These are phyloP conservation scores for Macquaria ambigua DNA, from an alignment of 2,113 vertebrate species.

Conservation along the genomic window DNA sequence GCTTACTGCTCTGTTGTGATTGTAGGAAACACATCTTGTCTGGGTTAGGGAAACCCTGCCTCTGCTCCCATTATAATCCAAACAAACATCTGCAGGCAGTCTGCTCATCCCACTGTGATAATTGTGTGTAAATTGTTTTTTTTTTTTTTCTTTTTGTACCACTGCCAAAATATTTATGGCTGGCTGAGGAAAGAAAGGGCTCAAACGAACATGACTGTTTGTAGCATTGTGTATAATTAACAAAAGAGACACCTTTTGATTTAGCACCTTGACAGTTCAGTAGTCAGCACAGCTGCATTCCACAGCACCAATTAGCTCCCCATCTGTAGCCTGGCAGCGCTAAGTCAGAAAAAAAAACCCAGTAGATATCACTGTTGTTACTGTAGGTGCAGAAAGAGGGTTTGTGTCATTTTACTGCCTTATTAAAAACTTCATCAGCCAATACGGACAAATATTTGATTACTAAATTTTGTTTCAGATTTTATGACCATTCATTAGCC, in stretches of 20 bases:
- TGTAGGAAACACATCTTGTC: slow-evolving; percentile 59
- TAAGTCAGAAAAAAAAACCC: background rate
- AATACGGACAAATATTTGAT: background rate
- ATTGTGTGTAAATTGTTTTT: slow-evolving; percentile 83
- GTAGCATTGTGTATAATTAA: slow-evolving; percentile 85
- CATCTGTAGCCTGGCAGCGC: slow-evolving; percentile 77
- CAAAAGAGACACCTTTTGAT: slow-evolving; percentile 80
- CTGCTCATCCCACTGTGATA: slow-evolving; percentile 80
- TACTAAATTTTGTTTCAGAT: background rate
- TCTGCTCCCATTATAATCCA: slow-evolving; percentile 71
- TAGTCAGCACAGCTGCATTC: slow-evolving; percentile 78
- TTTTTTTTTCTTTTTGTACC: slow-evolving; percentile 65
- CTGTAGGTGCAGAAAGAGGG: slow-evolving; percentile 48
- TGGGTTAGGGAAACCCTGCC: slow-evolving; percentile 57
- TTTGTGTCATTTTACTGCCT: slow-evolving; percentile 33
- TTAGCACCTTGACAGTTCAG: slow-evolving; percentile 77
- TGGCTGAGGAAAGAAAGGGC: slow-evolving; percentile 65
- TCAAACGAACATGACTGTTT: slow-evolving; percentile 75
- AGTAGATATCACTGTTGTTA: slow-evolving; percentile 52
- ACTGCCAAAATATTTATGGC: slow-evolving; percentile 79
- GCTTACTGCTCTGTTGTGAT: slow-evolving; percentile 64
- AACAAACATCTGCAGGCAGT: slow-evolving; percentile 83
- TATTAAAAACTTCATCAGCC: slow-evolving; percentile 13
- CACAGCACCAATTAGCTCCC: slow-evolving; percentile 78
- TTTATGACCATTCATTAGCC: background rate